Conservation (phyloP, 2,113 vertebrate genomes). For the Semnopithecus entellus region DNA sequence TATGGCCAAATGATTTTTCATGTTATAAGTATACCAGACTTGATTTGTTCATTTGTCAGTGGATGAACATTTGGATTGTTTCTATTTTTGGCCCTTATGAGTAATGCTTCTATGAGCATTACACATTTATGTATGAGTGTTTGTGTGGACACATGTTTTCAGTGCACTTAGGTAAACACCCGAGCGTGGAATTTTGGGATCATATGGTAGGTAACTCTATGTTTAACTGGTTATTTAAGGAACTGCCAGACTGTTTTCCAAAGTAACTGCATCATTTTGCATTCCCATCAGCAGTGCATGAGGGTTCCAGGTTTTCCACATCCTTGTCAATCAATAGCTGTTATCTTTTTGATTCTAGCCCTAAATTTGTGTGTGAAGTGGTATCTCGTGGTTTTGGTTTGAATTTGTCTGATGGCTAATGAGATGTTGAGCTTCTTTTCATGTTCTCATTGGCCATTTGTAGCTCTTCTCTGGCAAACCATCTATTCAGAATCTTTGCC, state of each 20-base stretch:
- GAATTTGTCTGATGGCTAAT: not conserved
- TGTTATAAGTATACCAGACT: not conserved
- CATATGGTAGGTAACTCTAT: not conserved
- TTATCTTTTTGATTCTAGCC: not conserved
- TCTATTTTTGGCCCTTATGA: not conserved
- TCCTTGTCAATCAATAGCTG: not conserved
- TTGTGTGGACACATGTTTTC: not conserved
- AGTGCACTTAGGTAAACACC: not conserved
- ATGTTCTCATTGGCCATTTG: not conserved
- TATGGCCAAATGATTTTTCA: not conserved
- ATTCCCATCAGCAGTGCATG: not conserved
- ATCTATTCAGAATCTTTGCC: not conserved
- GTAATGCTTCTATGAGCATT: not conserved
- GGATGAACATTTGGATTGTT: not conserved
- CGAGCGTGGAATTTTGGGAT: not conserved
- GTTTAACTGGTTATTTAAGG: not conserved
- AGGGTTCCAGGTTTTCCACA: not conserved
- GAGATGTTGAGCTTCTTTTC: not conserved
- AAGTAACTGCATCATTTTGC: not conserved
- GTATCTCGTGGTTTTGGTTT: not conserved
- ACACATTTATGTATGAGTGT: not conserved
- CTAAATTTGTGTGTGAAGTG: not conserved
- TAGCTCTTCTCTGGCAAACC: not conserved
- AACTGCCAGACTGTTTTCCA: not conserved
- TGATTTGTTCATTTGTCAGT: not conserved